A percentile compares a stretch with the other conserved stretches of the same genome.
Conservation (phyloP, 2,113 vertebrate genomes). For the Empidonax traillii region DNA sequence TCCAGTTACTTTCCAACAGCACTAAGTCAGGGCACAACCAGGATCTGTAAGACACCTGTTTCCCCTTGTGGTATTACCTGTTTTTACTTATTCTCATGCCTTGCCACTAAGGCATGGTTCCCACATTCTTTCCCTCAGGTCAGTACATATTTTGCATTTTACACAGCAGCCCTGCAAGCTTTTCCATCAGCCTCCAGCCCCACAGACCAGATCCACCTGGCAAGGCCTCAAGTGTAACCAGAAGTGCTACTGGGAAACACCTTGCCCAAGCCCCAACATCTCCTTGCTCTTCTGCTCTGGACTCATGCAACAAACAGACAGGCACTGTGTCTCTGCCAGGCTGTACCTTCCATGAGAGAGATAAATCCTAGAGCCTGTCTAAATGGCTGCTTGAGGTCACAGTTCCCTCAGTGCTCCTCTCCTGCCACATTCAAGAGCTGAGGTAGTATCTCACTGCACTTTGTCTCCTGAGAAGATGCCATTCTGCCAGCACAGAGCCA, state of each 20-base stretch:
- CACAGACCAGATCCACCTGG: neutral
- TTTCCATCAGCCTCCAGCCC: neutral
- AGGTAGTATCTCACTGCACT: neutral
- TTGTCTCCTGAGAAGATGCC: neutral
- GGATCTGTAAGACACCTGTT: neutral
- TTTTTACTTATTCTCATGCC: neutral
- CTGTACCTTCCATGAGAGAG: neutral
- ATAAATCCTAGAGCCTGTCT: neutral
- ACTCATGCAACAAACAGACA: rapidly evolving
- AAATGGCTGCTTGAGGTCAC: neutral
- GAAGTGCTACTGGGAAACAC: neutral
- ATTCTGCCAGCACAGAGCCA: neutral
- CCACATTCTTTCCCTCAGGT: neutral
- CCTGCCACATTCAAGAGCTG: neutral
- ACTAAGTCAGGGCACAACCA: neutral
- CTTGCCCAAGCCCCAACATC: neutral
- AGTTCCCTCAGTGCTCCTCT: neutral
- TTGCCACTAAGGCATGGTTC: neutral
- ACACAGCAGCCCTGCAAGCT: neutral
- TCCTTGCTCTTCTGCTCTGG: neutral
- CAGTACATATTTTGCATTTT: neutral
- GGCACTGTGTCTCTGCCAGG: rapidly evolving
- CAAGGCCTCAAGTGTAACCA: neutral
- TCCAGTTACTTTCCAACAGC: neutral
- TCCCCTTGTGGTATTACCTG: neutral